Evolutionary conservation across 2,113 vertebrate genomes (phyloP), one percentile per base, ranked within the genome.

Genomic region (Dermatemys mawii): DNA sequence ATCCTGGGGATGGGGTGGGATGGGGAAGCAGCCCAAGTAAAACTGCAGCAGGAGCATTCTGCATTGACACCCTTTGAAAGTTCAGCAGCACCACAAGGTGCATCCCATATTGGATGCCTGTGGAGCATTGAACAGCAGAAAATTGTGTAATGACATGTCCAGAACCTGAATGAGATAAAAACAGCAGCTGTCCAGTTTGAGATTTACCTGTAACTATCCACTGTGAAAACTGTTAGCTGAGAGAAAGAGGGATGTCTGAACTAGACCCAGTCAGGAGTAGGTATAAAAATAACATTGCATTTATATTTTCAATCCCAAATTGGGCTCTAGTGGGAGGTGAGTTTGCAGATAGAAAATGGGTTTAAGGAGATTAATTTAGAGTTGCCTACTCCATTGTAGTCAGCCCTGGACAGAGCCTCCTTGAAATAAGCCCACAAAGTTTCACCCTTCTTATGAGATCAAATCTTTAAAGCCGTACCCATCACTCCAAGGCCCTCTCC

Each of bases 401-500:
- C 8, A 19, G 26, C 67, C 16, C 0, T 4, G 88, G 50, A 38
- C 48, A 90, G 27, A 83, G 1, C 1, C 54, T 85, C 67, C 83
- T 79, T 73, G 49, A 1, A 55, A 46, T 50, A 85, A 83, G 13
- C 12, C 8, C 38, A 29, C 54, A 84, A 82, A 86, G 14, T 78
- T 41, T 57, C 13, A 46, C 60, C 76, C 2, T 21, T 16, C 17
- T 70, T 51, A 63, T 83, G 11, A 93, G 4, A 84, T 55, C n/a
- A 94, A 92, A 96, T 22, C 4, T 94, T 86, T 81, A 86, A 91
- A 82, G 73, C 13, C 93, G 26, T 98, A 98, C 98, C 82, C 0
- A 55, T 98, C 98, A 21, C 97, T 97, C 98, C 98, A 98, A 88
- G 92, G 83, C 8, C 98, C 98, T 51, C 78, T 97, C 98, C 98